phyloP scores from a whole-genome alignment of 2,113 vertebrate genomes.

The Chionodraco myersi region DNA sequence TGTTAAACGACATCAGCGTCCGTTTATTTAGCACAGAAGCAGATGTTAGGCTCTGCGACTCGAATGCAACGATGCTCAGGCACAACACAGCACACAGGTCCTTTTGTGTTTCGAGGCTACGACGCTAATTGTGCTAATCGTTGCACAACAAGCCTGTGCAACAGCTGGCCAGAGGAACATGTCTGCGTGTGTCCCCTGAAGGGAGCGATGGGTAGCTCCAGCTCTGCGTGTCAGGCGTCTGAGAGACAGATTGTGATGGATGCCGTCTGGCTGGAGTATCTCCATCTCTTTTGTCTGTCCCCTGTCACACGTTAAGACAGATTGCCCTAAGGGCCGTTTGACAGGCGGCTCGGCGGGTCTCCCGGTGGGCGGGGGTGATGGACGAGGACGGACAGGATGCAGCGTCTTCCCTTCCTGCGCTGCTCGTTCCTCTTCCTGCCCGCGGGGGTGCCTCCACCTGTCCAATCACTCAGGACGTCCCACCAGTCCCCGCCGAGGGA shows the following conservation, averaged over 20 bases:
- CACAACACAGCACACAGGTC: conserved; percentile 6
- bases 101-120: background rate
- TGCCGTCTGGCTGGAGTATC: conserved; percentile 74
- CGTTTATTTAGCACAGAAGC: background rate
- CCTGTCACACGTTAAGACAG: conserved; percentile 77
- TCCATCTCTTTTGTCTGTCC: conserved; percentile 76
- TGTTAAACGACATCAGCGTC: background rate
- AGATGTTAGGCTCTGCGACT: background rate
- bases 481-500: conserved; percentile 52
- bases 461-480: conserved; percentile 51
- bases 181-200: background rate
- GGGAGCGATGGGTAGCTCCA: conserved; percentile 13
- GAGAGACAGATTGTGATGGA: conserved; percentile 78
- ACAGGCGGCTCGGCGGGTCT: conserved; percentile 68
- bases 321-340: conserved; percentile 64
- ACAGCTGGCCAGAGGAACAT: conserved; percentile 9
- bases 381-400: conserved; percentile 84
- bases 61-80: background rate
- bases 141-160: conserved; percentile 14
- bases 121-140: conserved; percentile 26
- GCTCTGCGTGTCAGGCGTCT: conserved; percentile 34
- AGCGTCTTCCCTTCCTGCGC: conserved; percentile 67
- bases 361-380: conserved; percentile 72
- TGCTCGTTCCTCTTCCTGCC: conserved; percentile 65
- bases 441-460: conserved; percentile 52